Percentiles rank a stretch among this genome's conserved stretches.
Conservation (phyloP, 2,113 vertebrate species). For the Sylvia atricapilla region DNA sequence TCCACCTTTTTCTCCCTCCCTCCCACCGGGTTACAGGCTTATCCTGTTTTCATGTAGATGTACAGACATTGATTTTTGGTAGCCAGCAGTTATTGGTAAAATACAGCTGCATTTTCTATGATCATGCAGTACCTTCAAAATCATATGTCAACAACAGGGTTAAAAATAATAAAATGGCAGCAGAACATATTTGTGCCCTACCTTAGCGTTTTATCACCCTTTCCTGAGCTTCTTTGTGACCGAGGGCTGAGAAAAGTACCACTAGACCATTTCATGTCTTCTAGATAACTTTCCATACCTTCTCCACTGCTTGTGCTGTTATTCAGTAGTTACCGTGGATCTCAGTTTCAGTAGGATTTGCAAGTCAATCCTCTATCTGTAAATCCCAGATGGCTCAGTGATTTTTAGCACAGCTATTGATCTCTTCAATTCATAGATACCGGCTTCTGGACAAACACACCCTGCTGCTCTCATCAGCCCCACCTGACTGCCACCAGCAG, state of each 20-base stretch:
- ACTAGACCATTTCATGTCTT: conserved; percentile 10
- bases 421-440: conserved; percentile 27
- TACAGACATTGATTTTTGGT: neutral
- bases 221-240: neutral
- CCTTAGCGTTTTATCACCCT: neutral
- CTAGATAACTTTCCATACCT: conserved; percentile 40
- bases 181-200: neutral
- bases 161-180: neutral
- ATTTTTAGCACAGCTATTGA: conserved; percentile 42
- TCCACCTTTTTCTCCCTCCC: neutral
- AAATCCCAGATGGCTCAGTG: conserved; percentile 29
- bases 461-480: conserved; percentile 10
- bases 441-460: neutral
- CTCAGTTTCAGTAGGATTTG: conserved; percentile 44
- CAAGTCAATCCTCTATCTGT: conserved; percentile 30
- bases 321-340: neutral
- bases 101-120: neutral
- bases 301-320: neutral
- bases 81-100: neutral
- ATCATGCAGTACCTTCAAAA: neutral
- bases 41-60: neutral
- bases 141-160: neutral
- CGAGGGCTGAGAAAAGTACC: neutral
- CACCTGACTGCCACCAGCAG: neutral
- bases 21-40: accelerated